Base-by-base conservation (phyloP, 2,797 vertebrate genomes). In the Oreochromis grahami region DNA sequence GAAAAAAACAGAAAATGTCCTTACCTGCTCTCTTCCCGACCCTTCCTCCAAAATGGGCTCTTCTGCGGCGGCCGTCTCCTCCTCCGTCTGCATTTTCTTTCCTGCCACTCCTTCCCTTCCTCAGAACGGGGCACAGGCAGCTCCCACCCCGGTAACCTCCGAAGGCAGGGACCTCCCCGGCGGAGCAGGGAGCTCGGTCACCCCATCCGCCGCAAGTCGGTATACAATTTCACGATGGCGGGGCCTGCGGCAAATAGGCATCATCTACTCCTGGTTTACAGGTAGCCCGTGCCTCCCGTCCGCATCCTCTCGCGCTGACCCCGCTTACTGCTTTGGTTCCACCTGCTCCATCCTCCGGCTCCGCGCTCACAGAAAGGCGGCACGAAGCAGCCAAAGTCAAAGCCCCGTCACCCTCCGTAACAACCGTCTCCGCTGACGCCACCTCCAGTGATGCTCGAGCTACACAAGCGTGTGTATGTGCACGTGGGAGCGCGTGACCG, bases 11-110 rank as follows among this genome's bases (percentile, higher is more conserved):
- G 21, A 32, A 60, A 38, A 81, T 24, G 87, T 85, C 89, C 87
- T 85, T 80, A 97, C 97, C 97, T 96, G 96, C 92, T 97, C 97
- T 91, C 97, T 95, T 86, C 92, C 96, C 82, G 94, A 94, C 87
- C 95, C 95, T 81, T 95, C 94, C 91, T 96, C 95, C 94, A 96
- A 93, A 87, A 96, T 96, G 91, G 96, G 95, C 93, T 96, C 95
- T 92, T 96, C 92, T 89, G 93, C 96, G 83, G 96, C 88, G 88
- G 95, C 96, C 87, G 96, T 95, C 92, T 96, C 94, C 94, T 96
- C 94, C 93, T 96, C 96, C 94, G 95, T 94, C 95, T 94, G 96
- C 96, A 97, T 97, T 86, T 93, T 96, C 92, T 87, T 86, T 88
- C 90, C 87, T 90, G 87, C 92, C 92, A 78, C 88, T 90, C 88